Conservation (phyloP, 2,888 invertebrate genomes). For the Drosophila cognata region DNA sequence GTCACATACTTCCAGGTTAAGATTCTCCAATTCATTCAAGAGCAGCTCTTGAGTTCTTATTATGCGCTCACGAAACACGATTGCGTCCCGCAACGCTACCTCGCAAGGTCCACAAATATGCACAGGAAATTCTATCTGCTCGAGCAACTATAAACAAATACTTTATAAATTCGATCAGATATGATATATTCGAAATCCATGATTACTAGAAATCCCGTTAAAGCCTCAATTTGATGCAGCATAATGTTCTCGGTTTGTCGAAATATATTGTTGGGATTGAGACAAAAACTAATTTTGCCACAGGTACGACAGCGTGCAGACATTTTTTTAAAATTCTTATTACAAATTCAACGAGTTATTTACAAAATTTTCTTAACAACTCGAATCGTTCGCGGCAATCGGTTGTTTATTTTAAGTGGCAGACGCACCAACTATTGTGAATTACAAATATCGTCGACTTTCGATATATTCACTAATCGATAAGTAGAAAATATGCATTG, state of each 20-base stretch:
- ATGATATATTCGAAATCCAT: neutral
- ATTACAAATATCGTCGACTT: neutral
- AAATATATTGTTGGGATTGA: conserved; percentile 51
- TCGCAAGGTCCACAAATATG: conserved; percentile 66
- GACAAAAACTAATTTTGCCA: conserved; percentile 60
- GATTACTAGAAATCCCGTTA: conserved; percentile 67
- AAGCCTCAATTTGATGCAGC: conserved; percentile 66
- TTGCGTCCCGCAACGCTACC: conserved; percentile 53
- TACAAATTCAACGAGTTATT: conserved; percentile 13
- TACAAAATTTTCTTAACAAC: conserved; percentile 11
- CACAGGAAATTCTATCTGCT: conserved; percentile 42
- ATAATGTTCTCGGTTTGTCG: conserved; percentile 51
- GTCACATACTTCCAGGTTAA: neutral
- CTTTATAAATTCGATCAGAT: neutral
- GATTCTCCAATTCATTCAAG: conserved; percentile 26
- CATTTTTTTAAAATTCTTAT: conserved; percentile 62
- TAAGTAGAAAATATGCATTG: neutral
- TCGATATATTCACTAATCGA: conserved; percentile 1
- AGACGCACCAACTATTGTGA: conserved; percentile 13
- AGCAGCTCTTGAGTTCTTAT: conserved; percentile 66
- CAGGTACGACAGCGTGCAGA: conserved; percentile 62
- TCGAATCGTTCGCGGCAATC: conserved; percentile 34
- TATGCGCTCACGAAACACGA: conserved; percentile 61
- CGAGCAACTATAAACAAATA: conserved; percentile 37
- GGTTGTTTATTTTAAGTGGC: conserved; percentile 32